These are phyloP conservation scores for Setophaga kirtlandii DNA, from an alignment of 2,113 vertebrate species.

Conservation along the genomic window DNA sequence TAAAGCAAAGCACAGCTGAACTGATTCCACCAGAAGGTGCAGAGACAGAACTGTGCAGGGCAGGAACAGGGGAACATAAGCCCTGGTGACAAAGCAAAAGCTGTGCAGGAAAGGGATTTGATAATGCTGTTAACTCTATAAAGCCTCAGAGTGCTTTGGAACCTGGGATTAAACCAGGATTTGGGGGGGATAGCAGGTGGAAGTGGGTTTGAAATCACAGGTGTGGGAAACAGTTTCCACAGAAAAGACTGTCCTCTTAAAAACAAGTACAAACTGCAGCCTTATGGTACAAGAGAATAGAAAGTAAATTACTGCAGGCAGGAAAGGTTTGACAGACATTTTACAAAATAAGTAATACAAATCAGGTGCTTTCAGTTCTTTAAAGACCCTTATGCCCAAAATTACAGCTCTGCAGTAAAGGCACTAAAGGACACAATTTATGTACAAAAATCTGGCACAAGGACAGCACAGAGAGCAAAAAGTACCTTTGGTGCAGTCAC, in stretches of 20 bases:
- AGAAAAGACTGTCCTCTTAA: background rate
- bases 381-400: background rate
- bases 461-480: background rate
- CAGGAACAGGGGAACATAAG: background rate
- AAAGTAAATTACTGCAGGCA: background rate
- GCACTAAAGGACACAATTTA: background rate
- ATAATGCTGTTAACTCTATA: background rate
- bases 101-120: background rate
- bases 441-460: background rate
- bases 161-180: background rate
- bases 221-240: background rate
- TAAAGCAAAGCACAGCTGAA: slow-evolving; percentile 38
- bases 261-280: background rate
- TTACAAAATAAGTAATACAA: background rate
- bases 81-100: slow-evolving; percentile 17
- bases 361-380: background rate
- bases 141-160: background rate
- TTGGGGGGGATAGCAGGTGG: background rate
- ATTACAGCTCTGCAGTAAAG: background rate
- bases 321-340: background rate
- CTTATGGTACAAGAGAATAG: background rate
- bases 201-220: background rate
- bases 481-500: slow-evolving; percentile 87
- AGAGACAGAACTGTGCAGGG: slow-evolving; percentile 1
- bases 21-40: slow-evolving; percentile 11